These are phyloP conservation scores for Boloria euphrosyne DNA, from an alignment of 2,888 invertebrate species.

Conservation along the genomic window DNA sequence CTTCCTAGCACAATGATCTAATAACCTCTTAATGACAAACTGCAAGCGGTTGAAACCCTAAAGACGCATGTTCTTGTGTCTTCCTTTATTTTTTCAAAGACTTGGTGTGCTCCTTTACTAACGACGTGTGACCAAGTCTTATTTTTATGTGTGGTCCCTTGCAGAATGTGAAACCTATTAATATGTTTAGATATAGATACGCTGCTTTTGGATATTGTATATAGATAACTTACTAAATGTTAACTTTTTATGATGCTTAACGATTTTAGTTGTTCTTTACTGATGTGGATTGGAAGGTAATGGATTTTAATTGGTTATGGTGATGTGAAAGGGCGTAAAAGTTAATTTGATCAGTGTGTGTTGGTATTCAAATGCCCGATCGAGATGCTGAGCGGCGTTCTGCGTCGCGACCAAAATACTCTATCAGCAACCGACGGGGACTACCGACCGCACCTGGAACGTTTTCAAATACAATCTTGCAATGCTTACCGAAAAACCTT, in stretches of 20 bases:
- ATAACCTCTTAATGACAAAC: constrained; percentile 63
- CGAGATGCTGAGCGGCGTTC: constrained; percentile 78
- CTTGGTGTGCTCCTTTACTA: constrained; percentile 61
- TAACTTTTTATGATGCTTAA: constrained; percentile 79
- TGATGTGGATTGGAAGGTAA: constrained; percentile 81
- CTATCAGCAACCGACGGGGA: constrained; percentile 77
- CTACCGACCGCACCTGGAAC: constrained; percentile 70
- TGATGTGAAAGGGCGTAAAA: constrained; percentile 78
- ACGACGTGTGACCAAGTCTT: constrained; percentile 31
- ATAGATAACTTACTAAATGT: constrained; percentile 71
- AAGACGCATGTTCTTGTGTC: constrained; percentile 64
- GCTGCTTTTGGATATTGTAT: constrained; percentile 70
- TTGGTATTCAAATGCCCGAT: constrained; percentile 89
- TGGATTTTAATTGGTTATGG: constrained; percentile 79
- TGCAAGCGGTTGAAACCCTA: constrained; percentile 70
- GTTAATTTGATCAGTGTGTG: constrained; percentile 81
- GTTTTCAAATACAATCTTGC: constrained; percentile 45
- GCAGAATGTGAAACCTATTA: constrained; percentile 68
- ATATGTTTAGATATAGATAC: constrained; percentile 63
- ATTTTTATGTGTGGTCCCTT: constrained; percentile 66
- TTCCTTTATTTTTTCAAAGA: constrained; percentile 49
- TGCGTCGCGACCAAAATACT: constrained; percentile 71
- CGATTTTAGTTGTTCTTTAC: constrained; percentile 78
- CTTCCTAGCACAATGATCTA: constrained; percentile 72
- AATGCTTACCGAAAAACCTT: constrained; percentile 57